These are phyloP conservation scores for Drosophila gaucha DNA, from an alignment of 2,888 invertebrate species.

Conservation along the genomic window DNA sequence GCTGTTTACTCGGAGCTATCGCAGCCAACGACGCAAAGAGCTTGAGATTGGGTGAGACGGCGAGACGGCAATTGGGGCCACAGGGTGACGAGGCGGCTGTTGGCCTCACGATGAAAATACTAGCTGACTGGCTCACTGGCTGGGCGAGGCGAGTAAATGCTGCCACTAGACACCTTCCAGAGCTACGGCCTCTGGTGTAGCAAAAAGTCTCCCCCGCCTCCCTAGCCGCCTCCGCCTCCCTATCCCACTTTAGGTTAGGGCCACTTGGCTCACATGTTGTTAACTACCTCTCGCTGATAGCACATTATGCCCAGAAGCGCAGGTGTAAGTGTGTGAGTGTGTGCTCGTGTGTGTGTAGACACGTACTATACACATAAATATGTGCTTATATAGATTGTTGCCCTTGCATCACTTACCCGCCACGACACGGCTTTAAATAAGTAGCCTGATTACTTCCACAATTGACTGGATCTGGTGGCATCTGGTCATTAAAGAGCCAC, in stretches of 20 bases:
- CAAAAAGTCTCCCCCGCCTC: no score
- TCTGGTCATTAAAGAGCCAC: slow-evolving; percentile 22
- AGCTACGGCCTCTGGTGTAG: slow-evolving; percentile 17
- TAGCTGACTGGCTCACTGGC: neutral
- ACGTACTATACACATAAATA: slow-evolving; percentile 23
- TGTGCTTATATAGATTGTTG: slow-evolving; percentile 23
- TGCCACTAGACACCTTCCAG: slow-evolving; percentile 44
- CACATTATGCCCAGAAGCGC: slow-evolving; percentile 42
- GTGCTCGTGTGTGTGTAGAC: slow-evolving; percentile 6
- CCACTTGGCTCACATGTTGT: slow-evolving; percentile 49
- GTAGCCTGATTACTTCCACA: slow-evolving; percentile 55
- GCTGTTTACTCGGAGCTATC: slow-evolving; percentile 67
- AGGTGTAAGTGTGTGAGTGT: slow-evolving; percentile 11
- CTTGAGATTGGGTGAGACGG: slow-evolving; percentile 28
- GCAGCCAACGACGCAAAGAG: slow-evolving; percentile 26
- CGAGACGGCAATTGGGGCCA: slow-evolving; percentile 30
- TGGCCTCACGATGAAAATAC: neutral
- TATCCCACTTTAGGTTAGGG: slow-evolving; percentile 9
- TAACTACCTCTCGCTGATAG: slow-evolving; percentile 52
- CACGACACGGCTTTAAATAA: slow-evolving; percentile 43
- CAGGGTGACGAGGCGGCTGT: neutral
- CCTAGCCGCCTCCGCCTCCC: no score
- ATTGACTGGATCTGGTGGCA: slow-evolving; percentile 38
- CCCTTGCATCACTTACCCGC: slow-evolving; percentile 35
- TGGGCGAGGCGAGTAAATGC: slow-evolving; percentile 15